Percentiles rank a stretch among this genome's conserved stretches.
Conservation (phyloP, 2,888 invertebrate genomes). For the Cryptus viduatorius region DNA sequence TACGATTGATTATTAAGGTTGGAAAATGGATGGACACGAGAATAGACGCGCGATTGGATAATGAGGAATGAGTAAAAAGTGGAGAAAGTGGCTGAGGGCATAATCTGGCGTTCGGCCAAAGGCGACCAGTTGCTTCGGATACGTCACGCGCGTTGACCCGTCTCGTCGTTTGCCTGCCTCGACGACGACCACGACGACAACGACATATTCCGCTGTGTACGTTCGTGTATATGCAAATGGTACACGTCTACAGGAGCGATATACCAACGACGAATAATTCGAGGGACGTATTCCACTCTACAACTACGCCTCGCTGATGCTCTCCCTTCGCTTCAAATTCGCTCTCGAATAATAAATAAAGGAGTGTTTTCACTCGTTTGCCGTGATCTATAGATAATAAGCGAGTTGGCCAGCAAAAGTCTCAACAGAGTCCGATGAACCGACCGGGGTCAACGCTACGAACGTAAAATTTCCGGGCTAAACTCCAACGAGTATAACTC, state of each 20-base stretch:
- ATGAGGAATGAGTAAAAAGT: conserved; percentile 71
- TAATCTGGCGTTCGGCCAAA: conserved; percentile 82
- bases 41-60: conserved; percentile 71
- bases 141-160: conserved; percentile 77
- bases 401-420: conserved; percentile 48
- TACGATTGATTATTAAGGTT: background rate
- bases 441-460: conserved; percentile 39
- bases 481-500: background rate
- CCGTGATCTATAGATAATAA: conserved; percentile 24
- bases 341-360: conserved; percentile 44
- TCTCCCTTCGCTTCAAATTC: background rate
- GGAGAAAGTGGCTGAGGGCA: conserved; percentile 76
- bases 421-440: conserved; percentile 61
- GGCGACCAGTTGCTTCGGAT: conserved; percentile 82
- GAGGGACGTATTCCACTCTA: background rate
- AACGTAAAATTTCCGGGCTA: conserved; percentile 46
- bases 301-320: background rate
- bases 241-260: background rate
- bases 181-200: conserved; percentile 63
- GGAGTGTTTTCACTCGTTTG: conserved; percentile 15
- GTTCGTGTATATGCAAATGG: background rate
- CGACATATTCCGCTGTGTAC: background rate
- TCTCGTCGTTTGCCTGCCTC: conserved; percentile 53
- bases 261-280: conserved; percentile 33
- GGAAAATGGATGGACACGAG: conserved; percentile 37